Conservation (phyloP, 2,797 vertebrate species). For the Rhodeus uyekii region DNA sequence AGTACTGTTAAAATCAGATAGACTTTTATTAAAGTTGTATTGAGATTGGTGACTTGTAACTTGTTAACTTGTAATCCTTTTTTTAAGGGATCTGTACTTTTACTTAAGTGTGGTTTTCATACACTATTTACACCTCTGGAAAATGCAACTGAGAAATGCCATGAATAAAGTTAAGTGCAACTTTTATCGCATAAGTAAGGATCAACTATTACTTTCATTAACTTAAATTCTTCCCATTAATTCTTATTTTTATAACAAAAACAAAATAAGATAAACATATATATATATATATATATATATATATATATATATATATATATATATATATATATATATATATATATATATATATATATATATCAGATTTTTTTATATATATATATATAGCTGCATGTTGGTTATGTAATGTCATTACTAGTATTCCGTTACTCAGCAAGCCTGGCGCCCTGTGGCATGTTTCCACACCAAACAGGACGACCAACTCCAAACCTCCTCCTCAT, state of each 20-base stretch:
- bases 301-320: too few species aligned
- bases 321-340: too few species aligned
- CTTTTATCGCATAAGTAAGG: background rate
- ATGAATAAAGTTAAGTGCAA: background rate
- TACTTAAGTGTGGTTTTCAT: background rate
- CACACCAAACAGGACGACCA: slow-evolving; percentile 52
- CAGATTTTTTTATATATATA: background rate
- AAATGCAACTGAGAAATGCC: background rate
- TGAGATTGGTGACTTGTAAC: background rate
- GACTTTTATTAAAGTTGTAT: background rate
- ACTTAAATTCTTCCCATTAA: too few species aligned
- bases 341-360: background rate
- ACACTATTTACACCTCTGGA: background rate
- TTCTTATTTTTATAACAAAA: too few species aligned
- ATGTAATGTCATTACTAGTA: slow-evolving; percentile 1
- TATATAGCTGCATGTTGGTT: background rate
- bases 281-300: too few species aligned
- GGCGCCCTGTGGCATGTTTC: slow-evolving; percentile 17
- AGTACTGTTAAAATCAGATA: background rate
- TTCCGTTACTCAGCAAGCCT: background rate
- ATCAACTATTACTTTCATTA: background rate
- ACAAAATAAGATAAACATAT: too few species aligned
- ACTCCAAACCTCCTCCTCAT: slow-evolving; percentile 31
- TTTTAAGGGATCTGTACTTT: background rate
- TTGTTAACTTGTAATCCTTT: background rate